Evolutionary conservation across 2,888 invertebrate species (phyloP).

Genomic region (Desoria tigrina): DNA sequence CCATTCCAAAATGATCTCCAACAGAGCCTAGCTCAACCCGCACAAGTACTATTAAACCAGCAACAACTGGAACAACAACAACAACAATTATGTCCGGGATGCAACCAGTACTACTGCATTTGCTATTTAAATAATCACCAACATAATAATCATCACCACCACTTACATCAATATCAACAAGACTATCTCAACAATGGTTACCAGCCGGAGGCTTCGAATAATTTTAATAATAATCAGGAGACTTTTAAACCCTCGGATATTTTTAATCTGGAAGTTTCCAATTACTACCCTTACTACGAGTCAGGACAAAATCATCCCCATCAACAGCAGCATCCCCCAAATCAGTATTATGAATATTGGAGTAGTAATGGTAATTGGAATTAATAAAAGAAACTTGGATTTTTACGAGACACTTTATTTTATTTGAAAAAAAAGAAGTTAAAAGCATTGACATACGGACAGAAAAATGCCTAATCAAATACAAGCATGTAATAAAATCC

Average conservation of each 20-base stretch:
- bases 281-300: not conserved
- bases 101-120: conserved; percentile 10
- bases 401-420: no score
- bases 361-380: conserved; percentile 3
- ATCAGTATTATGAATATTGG: conserved; percentile 14
- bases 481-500: no score
- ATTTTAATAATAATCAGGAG: conserved; percentile 3
- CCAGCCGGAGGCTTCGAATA: not conserved
- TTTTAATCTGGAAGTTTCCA: conserved; percentile 16
- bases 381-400: not conserved
- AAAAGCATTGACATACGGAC: no score
- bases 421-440: no score
- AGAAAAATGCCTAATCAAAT: no score
- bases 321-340: not conserved
- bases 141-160: not conserved
- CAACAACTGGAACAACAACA: not conserved
- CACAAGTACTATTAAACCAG: not conserved
- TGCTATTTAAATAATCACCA: not conserved
- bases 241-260: conserved; percentile 19
- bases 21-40: not conserved
- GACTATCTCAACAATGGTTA: not conserved
- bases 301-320: not conserved
- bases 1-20: not conserved
- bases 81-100: not conserved
- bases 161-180: not conserved